Conservation (phyloP, 2,888 invertebrate genomes). For the Philonicus albiceps region DNA sequence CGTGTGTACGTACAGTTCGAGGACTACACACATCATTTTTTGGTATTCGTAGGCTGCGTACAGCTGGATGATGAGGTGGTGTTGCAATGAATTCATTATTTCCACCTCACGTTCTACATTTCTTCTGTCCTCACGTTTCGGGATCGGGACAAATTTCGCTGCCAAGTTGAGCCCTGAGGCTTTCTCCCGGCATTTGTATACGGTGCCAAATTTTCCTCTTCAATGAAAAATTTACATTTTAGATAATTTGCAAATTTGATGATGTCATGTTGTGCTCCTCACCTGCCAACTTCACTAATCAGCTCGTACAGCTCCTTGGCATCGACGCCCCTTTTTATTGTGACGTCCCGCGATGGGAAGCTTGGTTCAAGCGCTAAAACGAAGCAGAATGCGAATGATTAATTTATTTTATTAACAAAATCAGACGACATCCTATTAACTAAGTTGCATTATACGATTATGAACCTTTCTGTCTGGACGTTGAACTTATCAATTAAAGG, state of each 20-base stretch:
- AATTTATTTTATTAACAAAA: neutral
- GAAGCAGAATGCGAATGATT: conserved; percentile 22
- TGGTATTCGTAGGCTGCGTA: conserved; percentile 96
- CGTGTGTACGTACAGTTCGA: conserved; percentile 86
- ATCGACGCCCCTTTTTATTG: conserved; percentile 82
- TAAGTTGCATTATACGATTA: neutral
- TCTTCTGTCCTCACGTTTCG: conserved; percentile 84
- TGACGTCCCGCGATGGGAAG: conserved; percentile 88
- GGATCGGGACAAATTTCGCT: conserved; percentile 90
- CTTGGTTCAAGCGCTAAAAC: conserved; percentile 85
- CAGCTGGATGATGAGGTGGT: conserved; percentile 94
- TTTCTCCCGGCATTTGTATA: conserved; percentile 90
- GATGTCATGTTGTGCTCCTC: conserved; percentile 54
- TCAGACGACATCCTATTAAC: neutral
- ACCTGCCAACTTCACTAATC: conserved; percentile 93
- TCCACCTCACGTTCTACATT: conserved; percentile 96
- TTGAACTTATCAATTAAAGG: neutral
- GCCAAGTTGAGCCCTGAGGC: conserved; percentile 81
- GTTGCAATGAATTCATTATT: conserved; percentile 93
- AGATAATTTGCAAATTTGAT: conserved; percentile 35
- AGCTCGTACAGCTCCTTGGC: conserved; percentile 88
- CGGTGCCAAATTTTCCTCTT: conserved; percentile 98
- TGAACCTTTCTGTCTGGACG: neutral
- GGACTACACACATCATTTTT: conserved; percentile 94
- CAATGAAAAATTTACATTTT: conserved; percentile 34